These are phyloP conservation scores for Halcyon senegalensis DNA, from an alignment of 2,113 vertebrate genomes.

Conservation along the genomic window DNA sequence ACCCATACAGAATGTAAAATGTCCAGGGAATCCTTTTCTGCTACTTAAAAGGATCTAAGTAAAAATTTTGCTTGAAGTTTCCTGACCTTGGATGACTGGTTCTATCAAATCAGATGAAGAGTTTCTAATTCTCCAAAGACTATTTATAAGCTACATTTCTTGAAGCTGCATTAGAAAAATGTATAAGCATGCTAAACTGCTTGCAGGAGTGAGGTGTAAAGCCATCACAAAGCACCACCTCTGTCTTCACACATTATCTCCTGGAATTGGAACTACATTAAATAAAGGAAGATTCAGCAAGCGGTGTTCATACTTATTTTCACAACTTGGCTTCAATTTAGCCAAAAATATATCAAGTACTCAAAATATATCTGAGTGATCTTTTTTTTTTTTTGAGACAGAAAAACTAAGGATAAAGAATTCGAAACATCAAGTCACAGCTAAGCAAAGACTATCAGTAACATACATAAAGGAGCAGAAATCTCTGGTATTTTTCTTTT, in stretches of 20 bases:
- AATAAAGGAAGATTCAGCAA: background rate
- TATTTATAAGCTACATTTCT: constrained; percentile 17
- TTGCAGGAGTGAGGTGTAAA: background rate
- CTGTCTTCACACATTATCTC: background rate
- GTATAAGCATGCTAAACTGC: background rate
- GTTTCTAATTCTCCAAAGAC: background rate
- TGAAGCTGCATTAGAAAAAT: background rate
- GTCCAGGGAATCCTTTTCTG: background rate
- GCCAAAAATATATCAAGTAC: background rate
- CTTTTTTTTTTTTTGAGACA: background rate
- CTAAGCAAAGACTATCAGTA: background rate
- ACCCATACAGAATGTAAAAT: background rate
- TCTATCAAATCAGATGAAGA: background rate
- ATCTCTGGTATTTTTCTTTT: background rate
- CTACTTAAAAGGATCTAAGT: background rate
- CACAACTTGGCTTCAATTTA: background rate
- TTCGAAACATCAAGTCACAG: background rate
- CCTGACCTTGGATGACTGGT: background rate
- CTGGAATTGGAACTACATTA: background rate
- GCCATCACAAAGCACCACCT: background rate
- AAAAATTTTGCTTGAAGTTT: background rate
- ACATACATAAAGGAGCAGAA: background rate
- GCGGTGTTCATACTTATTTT: background rate
- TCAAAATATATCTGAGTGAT: background rate
- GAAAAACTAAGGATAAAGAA: background rate